Conservation (phyloP, 2,888 invertebrate genomes). For the Eupithecia subumbrata region DNA sequence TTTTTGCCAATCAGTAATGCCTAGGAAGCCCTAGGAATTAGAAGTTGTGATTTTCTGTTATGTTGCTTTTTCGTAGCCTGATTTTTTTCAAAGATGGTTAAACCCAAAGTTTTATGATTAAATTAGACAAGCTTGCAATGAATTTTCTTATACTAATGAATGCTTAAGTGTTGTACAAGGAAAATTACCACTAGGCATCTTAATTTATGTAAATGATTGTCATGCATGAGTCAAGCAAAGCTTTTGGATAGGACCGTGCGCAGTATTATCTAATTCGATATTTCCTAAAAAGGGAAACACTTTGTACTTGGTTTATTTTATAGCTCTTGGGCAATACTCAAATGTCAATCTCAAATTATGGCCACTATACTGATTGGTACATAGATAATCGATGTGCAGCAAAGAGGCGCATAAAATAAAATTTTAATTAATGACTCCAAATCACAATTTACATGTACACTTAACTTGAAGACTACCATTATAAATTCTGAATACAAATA, state of each 20-base stretch:
- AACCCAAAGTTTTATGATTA: not conserved
- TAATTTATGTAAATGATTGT: not conserved
- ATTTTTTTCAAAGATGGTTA: no score
- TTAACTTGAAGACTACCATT: constrained; percentile 19
- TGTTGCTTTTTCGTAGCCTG: not conserved
- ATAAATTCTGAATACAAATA: constrained; percentile 1
- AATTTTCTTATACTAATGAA: no score
- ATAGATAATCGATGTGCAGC: constrained; percentile 41
- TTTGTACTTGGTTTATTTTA: constrained; percentile 30
- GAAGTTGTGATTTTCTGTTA: not conserved
- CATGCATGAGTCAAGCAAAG: constrained; percentile 10
- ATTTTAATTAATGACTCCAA: not conserved
- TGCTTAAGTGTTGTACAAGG: not conserved
- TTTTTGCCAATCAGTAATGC: not conserved
- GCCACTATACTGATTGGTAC: constrained; percentile 52
- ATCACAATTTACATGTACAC: constrained; percentile 10
- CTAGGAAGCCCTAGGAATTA: not conserved
- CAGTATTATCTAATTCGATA: constrained; percentile 16
- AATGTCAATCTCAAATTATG: constrained; percentile 57
- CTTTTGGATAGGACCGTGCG: constrained; percentile 28
- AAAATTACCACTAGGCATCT: not conserved
- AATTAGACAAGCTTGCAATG: not conserved
- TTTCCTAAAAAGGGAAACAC: constrained; percentile 6
- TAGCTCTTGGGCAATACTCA: constrained; percentile 50
- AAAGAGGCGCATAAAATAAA: constrained; percentile 15